Evolutionary conservation across 1,140 invertebrate species (phyloP).

Genomic region (Drosophila setifemur): DNA sequence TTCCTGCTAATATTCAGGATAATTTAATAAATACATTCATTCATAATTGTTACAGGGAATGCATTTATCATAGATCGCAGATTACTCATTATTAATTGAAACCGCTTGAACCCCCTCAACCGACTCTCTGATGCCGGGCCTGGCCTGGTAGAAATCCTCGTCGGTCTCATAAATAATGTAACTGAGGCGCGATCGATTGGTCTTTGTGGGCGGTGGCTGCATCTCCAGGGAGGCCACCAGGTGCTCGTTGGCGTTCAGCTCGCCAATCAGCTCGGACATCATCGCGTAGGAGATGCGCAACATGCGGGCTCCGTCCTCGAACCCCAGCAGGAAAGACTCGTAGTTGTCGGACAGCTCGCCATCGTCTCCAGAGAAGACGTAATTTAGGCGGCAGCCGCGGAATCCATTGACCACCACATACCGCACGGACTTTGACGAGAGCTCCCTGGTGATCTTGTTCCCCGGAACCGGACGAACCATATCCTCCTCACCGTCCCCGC

Average conservation of each 20-base stretch:
- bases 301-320: background rate
- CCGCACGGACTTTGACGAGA: background rate
- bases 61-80: too few species aligned
- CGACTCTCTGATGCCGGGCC: too few species aligned
- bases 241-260: constrained; percentile 32
- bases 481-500: background rate
- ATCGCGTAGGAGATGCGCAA: constrained; percentile 42
- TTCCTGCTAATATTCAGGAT: too few species aligned
- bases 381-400: constrained; percentile 24
- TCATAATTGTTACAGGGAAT: too few species aligned
- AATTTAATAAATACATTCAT: too few species aligned
- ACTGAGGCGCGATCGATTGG: constrained; percentile 2
- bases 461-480: background rate
- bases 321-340: constrained; percentile 3
- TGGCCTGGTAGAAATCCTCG: constrained; percentile 10
- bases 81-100: too few species aligned
- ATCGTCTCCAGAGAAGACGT: constrained; percentile 22
- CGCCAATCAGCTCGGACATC: constrained; percentile 35
- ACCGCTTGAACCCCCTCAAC: too few species aligned
- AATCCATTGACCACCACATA: constrained; percentile 25
- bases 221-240: constrained; percentile 26
- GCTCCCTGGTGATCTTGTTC: background rate
- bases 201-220: background rate
- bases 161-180: constrained; percentile 39
- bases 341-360: constrained; percentile 12